These are phyloP conservation scores for Leptopilina clavipes DNA, from an alignment of 1,140 invertebrate species.

Conservation along the genomic window DNA sequence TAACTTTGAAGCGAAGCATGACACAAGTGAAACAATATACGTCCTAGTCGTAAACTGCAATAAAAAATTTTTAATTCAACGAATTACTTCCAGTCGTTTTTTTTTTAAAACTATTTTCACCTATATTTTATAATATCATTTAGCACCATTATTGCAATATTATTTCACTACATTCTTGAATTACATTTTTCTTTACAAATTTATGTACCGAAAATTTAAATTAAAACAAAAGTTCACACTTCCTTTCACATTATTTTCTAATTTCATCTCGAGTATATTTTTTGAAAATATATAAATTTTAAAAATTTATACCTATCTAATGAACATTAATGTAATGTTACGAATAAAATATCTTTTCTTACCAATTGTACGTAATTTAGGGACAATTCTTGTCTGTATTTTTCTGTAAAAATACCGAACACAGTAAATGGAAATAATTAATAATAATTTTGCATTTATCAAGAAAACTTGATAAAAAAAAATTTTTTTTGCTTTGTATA, in stretches of 20 bases:
- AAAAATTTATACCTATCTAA: constrained; percentile 9
- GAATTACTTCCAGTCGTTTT: constrained; percentile 3
- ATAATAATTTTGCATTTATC: constrained; percentile 1
- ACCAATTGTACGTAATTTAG: not conserved
- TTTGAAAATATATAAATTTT: not conserved
- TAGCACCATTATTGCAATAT: not conserved
- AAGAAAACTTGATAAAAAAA: not conserved
- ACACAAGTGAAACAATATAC: constrained; percentile 41
- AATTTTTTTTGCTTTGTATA: not conserved
- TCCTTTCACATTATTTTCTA: not conserved
- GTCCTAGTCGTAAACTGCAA: constrained; percentile 25
- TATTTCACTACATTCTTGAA: not conserved
- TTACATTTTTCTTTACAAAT: not conserved
- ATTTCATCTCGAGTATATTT: not conserved
- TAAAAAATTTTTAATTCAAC: constrained; percentile 6
- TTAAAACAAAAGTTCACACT: not conserved
- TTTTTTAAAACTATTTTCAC: not conserved
- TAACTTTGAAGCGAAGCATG: constrained; percentile 69
- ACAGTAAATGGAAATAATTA: not conserved
- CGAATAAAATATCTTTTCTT: not conserved
- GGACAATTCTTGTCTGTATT: not conserved
- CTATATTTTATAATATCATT: not conserved
- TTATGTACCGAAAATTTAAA: not conserved
- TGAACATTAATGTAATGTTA: constrained; percentile 17
- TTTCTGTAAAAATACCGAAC: not conserved